A percentile compares a stretch with the other conserved stretches of the same genome.
These are phyloP conservation scores for Aphelenchoides besseyi DNA, from an alignment of 1,140 invertebrate species.

Conservation along the genomic window DNA sequence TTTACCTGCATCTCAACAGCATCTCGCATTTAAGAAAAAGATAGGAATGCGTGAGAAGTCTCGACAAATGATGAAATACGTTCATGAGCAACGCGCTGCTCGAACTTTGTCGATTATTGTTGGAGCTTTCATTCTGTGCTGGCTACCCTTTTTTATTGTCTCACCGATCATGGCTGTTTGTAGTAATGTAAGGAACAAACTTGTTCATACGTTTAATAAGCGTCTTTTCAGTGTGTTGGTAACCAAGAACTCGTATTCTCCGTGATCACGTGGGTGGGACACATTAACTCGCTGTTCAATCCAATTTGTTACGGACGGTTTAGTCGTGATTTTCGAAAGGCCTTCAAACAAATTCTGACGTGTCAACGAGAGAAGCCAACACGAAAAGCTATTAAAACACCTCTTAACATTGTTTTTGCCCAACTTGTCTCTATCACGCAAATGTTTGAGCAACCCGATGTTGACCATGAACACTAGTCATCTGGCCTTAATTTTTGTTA, in stretches of 20 bases:
- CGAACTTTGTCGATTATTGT: slow-evolving; percentile 85
- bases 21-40: slow-evolving; percentile 29
- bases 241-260: slow-evolving; percentile 75
- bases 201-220: slow-evolving; percentile 68
- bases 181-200: slow-evolving; percentile 44
- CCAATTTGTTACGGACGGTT: slow-evolving; percentile 59
- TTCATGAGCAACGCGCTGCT: slow-evolving; percentile 69
- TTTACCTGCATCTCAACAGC: slow-evolving; percentile 21
- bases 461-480: not conserved
- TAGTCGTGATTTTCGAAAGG: slow-evolving; percentile 57
- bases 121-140: slow-evolving; percentile 93
- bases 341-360: slow-evolving; percentile 62
- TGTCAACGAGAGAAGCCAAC: slow-evolving; percentile 57
- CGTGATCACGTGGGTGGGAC: slow-evolving; percentile 94
- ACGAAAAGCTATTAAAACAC: slow-evolving; percentile 61
- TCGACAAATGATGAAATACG: slow-evolving; percentile 62
- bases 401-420: slow-evolving; percentile 58
- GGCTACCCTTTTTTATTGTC: slow-evolving; percentile 95
- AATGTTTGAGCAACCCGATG: not conserved
- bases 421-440: slow-evolving; percentile 57
- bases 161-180: slow-evolving; percentile 85
- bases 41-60: slow-evolving; percentile 59
- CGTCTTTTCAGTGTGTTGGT: slow-evolving; percentile 68
- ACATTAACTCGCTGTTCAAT: slow-evolving; percentile 82
- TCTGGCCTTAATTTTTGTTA: not conserved